Conservation (phyloP, 2,797 vertebrate species). For the Cygnus olor region DNA sequence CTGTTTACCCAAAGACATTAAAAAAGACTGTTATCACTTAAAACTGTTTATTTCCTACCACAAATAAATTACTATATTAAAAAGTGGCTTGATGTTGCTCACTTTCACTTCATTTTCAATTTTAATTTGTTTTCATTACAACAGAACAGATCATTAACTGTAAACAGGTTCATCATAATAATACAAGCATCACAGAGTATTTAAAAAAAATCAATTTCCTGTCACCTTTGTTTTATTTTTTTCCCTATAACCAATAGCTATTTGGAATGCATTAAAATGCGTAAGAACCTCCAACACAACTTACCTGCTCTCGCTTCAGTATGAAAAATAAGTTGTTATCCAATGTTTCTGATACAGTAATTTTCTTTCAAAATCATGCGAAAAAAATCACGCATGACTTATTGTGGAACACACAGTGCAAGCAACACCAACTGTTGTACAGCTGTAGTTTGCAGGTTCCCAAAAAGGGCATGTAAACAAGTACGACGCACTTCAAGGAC, state of each 20-base stretch:
- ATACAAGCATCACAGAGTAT: neutral
- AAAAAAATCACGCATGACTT: neutral
- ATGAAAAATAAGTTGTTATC: neutral
- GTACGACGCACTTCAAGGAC: neutral
- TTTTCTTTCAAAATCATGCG: slow-evolving; percentile 14
- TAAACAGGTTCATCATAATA: slow-evolving; percentile 24
- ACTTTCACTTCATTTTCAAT: slow-evolving; percentile 30
- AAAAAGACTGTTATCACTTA: neutral
- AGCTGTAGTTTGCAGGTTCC: neutral
- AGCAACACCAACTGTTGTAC: slow-evolving; percentile 5
- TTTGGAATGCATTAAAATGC: neutral
- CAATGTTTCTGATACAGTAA: neutral
- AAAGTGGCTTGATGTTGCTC: neutral
- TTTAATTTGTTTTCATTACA: slow-evolving; percentile 58
- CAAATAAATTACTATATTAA: neutral
- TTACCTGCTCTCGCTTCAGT: neutral
- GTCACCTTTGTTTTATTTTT: slow-evolving; percentile 1
- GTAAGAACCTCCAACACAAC: neutral
- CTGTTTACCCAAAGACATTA: neutral
- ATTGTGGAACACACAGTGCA: slow-evolving; percentile 8
- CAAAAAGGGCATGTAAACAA: neutral
- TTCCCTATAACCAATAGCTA: neutral
- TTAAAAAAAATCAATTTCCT: neutral
- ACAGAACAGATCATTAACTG: slow-evolving; percentile 39
- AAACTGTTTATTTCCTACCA: neutral